Evolutionary conservation across 2,888 invertebrate genomes (phyloP).

Genomic region (Drosophila hawaiiensis): DNA sequence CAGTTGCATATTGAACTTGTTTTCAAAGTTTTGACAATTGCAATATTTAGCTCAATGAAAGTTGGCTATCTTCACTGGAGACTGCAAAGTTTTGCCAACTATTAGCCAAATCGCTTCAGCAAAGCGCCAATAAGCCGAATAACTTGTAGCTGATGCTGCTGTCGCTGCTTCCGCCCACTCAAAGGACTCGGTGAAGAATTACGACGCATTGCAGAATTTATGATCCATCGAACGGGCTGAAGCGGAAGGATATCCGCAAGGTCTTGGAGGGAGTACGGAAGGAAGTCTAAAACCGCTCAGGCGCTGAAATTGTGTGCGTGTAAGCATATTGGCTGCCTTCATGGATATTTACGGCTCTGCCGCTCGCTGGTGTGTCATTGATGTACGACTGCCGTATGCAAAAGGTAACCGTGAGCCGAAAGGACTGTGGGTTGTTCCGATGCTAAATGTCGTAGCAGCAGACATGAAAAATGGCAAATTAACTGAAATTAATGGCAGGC

Average conservation of each 20-base stretch:
- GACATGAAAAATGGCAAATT: slow-evolving; percentile 79
- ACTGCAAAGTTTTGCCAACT: slow-evolving; percentile 68
- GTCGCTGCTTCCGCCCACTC: slow-evolving; percentile 15
- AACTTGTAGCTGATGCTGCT: slow-evolving; percentile 65
- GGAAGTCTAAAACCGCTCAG: slow-evolving; percentile 55
- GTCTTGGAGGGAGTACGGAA: slow-evolving; percentile 17
- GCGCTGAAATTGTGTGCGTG: slow-evolving; percentile 73
- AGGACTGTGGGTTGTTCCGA: background rate
- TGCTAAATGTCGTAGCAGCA: slow-evolving; percentile 59
- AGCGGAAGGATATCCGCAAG: slow-evolving; percentile 40
- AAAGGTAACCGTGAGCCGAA: slow-evolving; percentile 44
- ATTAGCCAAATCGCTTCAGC: slow-evolving; percentile 66
- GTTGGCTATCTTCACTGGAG: slow-evolving; percentile 43
- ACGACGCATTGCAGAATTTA: slow-evolving; percentile 68
- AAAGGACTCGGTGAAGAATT: slow-evolving; percentile 60
- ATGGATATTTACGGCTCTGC: slow-evolving; percentile 69
- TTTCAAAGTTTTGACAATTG: slow-evolving; percentile 66
- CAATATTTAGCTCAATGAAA: slow-evolving; percentile 62
- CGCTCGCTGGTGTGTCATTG: slow-evolving; percentile 66
- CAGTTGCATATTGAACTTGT: slow-evolving; percentile 50
- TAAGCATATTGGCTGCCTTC: slow-evolving; percentile 75
- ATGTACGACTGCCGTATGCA: slow-evolving; percentile 67
- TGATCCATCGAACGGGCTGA: slow-evolving; percentile 69
- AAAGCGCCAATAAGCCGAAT: slow-evolving; percentile 70
- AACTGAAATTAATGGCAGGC: slow-evolving; percentile 75